phyloP scores from a whole-genome alignment of 2,797 vertebrate genomes.

The Ctenosaura bakeri region DNA sequence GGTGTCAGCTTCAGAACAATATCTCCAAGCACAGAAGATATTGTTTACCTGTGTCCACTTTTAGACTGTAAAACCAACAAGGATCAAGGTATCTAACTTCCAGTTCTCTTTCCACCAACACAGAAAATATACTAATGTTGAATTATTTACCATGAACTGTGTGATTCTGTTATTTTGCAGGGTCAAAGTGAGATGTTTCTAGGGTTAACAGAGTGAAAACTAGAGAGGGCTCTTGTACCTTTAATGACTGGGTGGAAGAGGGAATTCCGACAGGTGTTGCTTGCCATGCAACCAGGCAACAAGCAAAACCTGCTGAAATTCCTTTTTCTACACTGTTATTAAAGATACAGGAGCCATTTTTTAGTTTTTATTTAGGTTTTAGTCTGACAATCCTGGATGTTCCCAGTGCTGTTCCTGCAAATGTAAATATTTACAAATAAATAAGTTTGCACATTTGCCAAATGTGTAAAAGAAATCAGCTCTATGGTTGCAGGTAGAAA shows the following conservation, averaged over 20 bases:
- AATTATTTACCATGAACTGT: constrained; percentile 28
- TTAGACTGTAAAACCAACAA: neutral
- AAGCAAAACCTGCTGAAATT: too few species aligned
- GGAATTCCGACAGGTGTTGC: too few species aligned
- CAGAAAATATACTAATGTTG: neutral
- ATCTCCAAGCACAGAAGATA: constrained; percentile 9
- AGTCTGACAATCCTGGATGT: too few species aligned
- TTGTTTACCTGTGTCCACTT: neutral
- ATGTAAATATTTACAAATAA: neutral
- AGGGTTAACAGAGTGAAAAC: too few species aligned
- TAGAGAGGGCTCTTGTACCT: too few species aligned
- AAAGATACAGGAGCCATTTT: too few species aligned
- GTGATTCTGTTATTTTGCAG: neutral
- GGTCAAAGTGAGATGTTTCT: too few species aligned
- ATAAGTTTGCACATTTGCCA: neutral
- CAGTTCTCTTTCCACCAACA: neutral
- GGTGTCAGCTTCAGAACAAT: constrained; percentile 36
- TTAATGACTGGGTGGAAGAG: too few species aligned
- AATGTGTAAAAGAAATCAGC: neutral
- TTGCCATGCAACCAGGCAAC: too few species aligned
- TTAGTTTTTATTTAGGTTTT: too few species aligned
- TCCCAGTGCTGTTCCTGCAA: neutral
- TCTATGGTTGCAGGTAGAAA: neutral
- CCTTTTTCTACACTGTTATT: too few species aligned
- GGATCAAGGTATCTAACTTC: neutral